Evolutionary conservation across 2,797 vertebrate genomes (phyloP), one percentile per base, ranked within the genome.

Genomic region (Enteromius viviparus): DNA sequence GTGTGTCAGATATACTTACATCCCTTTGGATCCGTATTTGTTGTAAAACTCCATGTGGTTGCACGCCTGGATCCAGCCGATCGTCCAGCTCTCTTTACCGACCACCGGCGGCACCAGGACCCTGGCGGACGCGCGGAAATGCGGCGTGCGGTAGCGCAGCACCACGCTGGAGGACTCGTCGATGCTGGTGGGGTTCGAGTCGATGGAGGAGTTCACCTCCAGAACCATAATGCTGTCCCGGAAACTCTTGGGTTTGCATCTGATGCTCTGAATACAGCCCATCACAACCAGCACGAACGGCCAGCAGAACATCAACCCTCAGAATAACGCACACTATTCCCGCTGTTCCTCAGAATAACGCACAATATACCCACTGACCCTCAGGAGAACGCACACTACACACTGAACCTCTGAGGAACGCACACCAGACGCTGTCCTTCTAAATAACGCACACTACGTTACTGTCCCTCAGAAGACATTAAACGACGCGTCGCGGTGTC

Each of bases 21-120:
- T 98, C 90, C 98, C 98, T 91, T 96, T 97, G 21, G 95, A 94
- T 77, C 97, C 97, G 0, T 99, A 99, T 70, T 95, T 96, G 88
- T 99, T 99, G 95, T 97, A 97, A 90, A 99, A 99, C 92, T 99
- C 96, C 98, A 99, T 99, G 93, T 99, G 97, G 92, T 97, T 98
- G 89, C 98, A 99, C 0, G 98, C 98, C 92, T 99, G 98, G 65
- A 99, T 99, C 97, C 97, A 99, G 76, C 98, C 98, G 58, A 99
- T 96, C 11, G 96, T 95, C 98, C 98, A 99, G 9, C 97, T 99
- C 93, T 99, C 97, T 84, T 96, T 97, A 68, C 91, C 93, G 90
- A 96, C 91, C 26, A 99, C 92, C 9, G 97, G 96, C 0, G 97
- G 97, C 91, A 99, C 95, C 89, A 97, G 79, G 40, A 99, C 95